Base-by-base conservation (phyloP, 2,888 invertebrate genomes). In the Aleiodes leptofemur region DNA sequence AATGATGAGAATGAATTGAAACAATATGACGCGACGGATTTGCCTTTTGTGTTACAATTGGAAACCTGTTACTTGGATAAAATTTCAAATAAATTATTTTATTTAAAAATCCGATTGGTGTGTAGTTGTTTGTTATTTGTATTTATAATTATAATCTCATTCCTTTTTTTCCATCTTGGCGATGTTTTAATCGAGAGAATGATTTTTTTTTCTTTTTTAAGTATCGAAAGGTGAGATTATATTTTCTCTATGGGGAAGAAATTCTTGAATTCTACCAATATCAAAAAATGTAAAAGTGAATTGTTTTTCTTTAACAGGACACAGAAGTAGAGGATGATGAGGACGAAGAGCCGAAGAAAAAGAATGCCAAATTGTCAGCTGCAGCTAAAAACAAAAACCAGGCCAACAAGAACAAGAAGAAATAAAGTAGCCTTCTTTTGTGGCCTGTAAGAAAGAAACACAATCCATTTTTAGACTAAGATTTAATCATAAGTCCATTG, bases 311-410 rank as follows among this genome's bases (percentile, higher is more conserved):
- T 80, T 90, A 89, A 74, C 87, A 92, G 92, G 92, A 92, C 84
- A 91, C 92, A 76, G 92, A 94, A 90, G 93, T 93, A 76, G 94
- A 94, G 77, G 94, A 94, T 73, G 94, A 94, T 29, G 95, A 95
- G 78, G 95, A 95, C 29, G 94, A 94, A 55, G 94, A 94, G 90
- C 94, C 95, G 84, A 95, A 95, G 90, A 94, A 94, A 90, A 95
- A 95, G 90, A 94, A 94, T 87, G 93, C 94, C 90, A 95, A 95
- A 91, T 90, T 94, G 89, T 92, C 93, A 75, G 92, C 93, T 82
- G 91, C 90, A 84, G 93, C 94, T 90, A 94, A 94, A 92, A 94
- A 94, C 90, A 94, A 95, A 90, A 92, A 91, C 90, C 88, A 87
- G 84, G 87, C 85, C 77, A 86, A 86, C 83, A 89, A 88, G 84